Evolutionary conservation across 92 coral and sea anemone genomes (phyloP).

Genomic region (Micromussa lordhowensis): DNA sequence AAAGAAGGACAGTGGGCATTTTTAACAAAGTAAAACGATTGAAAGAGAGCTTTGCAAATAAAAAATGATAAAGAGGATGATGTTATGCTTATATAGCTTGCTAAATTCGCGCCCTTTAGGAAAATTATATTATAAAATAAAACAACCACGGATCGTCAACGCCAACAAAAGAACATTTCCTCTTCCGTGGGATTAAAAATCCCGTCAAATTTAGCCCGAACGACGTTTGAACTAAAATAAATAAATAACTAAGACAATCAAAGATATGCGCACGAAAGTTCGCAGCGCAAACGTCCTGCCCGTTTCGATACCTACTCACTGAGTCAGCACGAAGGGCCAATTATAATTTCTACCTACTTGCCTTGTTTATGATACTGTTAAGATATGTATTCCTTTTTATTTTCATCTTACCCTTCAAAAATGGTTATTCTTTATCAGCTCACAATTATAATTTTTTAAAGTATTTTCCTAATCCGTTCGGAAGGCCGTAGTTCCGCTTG

Average conservation of each 20-base stretch:
- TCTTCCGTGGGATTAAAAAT: not conserved
- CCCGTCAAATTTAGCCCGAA: not conserved
- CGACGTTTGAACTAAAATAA: not conserved
- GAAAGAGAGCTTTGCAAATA: not conserved
- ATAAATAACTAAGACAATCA: too few species aligned
- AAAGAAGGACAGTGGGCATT: not conserved
- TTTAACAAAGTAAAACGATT: conserved; percentile 1
- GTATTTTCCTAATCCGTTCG: not conserved
- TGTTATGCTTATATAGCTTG: not conserved
- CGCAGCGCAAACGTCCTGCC: not conserved
- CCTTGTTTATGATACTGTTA: not conserved
- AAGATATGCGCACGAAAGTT: not conserved
- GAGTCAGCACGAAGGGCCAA: not conserved
- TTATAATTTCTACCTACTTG: not conserved
- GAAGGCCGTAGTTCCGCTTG: not conserved
- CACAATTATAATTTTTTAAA: not conserved
- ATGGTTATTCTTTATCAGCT: not conserved
- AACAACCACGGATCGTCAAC: not conserved
- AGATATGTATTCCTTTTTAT: not conserved
- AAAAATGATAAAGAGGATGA: not conserved
- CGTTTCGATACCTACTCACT: not conserved
- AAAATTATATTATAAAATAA: not conserved
- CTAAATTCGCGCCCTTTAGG: not conserved
- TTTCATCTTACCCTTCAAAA: too few species aligned
- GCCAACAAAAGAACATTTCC: not conserved